These are phyloP conservation scores for Vespertilio murinus DNA, from an alignment of 2,797 vertebrate genomes.

Conservation along the genomic window DNA sequence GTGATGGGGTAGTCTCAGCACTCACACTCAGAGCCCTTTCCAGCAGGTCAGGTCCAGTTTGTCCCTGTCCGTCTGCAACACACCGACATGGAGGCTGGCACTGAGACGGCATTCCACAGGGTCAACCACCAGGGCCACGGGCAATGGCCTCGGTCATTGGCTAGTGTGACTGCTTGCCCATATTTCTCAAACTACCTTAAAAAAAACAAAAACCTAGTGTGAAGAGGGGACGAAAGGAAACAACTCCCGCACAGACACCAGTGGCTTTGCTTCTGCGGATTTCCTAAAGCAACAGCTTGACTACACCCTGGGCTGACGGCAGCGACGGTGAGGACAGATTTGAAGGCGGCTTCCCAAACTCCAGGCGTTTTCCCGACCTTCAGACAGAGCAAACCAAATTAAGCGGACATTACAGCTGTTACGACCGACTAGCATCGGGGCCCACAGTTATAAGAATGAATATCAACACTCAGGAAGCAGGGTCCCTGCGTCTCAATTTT, in stretches of 20 bases:
- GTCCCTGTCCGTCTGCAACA: not conserved
- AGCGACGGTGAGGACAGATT: conserved; percentile 82
- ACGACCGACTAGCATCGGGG: not conserved
- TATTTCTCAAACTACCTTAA: conserved; percentile 53
- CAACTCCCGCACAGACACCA: not conserved
- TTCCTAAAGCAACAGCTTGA: conserved; percentile 95
- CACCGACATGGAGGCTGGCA: not conserved
- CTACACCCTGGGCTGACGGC: conserved; percentile 91
- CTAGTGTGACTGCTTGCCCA: not conserved
- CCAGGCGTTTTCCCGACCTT: conserved; percentile 94
- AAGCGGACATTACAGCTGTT: not conserved
- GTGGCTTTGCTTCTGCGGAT: not conserved
- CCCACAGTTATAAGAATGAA: not conserved
- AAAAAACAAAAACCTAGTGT: not conserved
- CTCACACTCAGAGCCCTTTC: not conserved
- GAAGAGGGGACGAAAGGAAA: not conserved
- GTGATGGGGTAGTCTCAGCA: not conserved
- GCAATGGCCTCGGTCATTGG: not conserved
- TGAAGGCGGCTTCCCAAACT: conserved; percentile 89
- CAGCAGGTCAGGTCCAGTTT: not conserved
- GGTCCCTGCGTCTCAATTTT: conserved; percentile 21
- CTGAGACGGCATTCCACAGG: not conserved
- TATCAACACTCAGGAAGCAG: not conserved
- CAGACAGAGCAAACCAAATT: conserved; percentile 75
- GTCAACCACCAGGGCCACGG: not conserved